These are phyloP conservation scores for Lacanobia oleracea DNA, from an alignment of 2,888 invertebrate species.

Conservation along the genomic window DNA sequence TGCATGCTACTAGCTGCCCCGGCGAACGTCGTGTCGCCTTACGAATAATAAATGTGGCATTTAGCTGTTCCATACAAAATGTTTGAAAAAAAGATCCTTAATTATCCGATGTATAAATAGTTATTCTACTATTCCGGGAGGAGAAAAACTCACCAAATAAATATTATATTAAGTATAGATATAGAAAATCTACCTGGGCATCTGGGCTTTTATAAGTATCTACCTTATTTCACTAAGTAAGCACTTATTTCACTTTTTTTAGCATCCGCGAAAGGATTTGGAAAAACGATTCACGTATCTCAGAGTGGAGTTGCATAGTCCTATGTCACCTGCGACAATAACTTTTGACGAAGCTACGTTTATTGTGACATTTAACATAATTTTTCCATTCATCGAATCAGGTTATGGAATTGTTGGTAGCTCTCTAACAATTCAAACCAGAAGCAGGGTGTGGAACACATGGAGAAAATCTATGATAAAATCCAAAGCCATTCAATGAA, in stretches of 20 bases:
- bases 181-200: background rate
- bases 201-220: background rate
- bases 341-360: conserved; percentile 55
- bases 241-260: conserved; percentile 2
- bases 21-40: too few species aligned
- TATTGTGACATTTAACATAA: conserved; percentile 65
- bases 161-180: too few species aligned
- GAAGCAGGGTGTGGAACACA: conserved; percentile 19
- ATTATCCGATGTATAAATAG: too few species aligned
- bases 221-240: background rate
- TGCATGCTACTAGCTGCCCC: too few species aligned
- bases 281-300: conserved; percentile 65
- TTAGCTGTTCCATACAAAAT: too few species aligned
- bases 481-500: background rate
- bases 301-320: conserved; percentile 67
- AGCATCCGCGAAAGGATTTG: conserved; percentile 54
- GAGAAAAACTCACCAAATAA: too few species aligned
- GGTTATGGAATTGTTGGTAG: conserved; percentile 70
- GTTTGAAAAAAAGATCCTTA: too few species aligned
- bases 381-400: conserved; percentile 70
- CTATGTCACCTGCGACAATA: conserved; percentile 64
- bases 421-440: conserved; percentile 50
- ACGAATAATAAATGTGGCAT: too few species aligned
- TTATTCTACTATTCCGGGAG: too few species aligned
- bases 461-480: conserved; percentile 20